Percentiles rank a stretch among this genome's conserved stretches.
Conservation (phyloP, 2,797 vertebrate species). For the Danio tinwini region DNA sequence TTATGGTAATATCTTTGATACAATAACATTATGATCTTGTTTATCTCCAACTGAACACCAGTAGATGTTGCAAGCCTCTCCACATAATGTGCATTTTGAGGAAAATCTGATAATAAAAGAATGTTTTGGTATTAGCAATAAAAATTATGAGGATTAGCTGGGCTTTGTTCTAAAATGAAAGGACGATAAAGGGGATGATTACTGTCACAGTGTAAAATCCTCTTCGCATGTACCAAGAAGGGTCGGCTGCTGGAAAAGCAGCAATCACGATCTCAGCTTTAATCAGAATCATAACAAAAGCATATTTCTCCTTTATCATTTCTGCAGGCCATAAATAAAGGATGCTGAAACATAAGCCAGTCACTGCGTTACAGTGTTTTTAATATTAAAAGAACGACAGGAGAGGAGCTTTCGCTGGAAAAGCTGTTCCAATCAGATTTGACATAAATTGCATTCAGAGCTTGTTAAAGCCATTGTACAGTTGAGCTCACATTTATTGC, state of each 20-base stretch:
- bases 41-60: neutral
- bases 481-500: slow-evolving; percentile 43
- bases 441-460: slow-evolving; percentile 82
- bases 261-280: slow-evolving; percentile 55
- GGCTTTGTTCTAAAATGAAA: slow-evolving; percentile 46
- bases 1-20: neutral
- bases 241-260: slow-evolving; percentile 7
- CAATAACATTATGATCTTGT: neutral
- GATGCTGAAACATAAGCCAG: slow-evolving; percentile 67
- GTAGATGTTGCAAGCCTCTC: neutral
- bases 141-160: slow-evolving; percentile 49
- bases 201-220: slow-evolving; percentile 46
- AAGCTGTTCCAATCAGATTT: slow-evolving; percentile 88
- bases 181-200: slow-evolving; percentile 28
- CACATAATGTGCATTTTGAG: neutral
- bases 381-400: slow-evolving; percentile 76
- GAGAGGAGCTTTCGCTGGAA: slow-evolving; percentile 79
- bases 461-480: slow-evolving; percentile 85
- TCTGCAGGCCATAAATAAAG: slow-evolving; percentile 57
- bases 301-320: slow-evolving; percentile 53
- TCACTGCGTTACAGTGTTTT: slow-evolving; percentile 81
- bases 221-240: slow-evolving; percentile 12
- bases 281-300: slow-evolving; percentile 58
- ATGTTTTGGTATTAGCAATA: slow-evolving; percentile 46
- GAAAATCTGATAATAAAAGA: neutral